Percentiles rank a stretch among this genome's conserved stretches.
phyloP scores from a whole-genome alignment of 2,113 vertebrate species.

The Cygnus atratus region DNA sequence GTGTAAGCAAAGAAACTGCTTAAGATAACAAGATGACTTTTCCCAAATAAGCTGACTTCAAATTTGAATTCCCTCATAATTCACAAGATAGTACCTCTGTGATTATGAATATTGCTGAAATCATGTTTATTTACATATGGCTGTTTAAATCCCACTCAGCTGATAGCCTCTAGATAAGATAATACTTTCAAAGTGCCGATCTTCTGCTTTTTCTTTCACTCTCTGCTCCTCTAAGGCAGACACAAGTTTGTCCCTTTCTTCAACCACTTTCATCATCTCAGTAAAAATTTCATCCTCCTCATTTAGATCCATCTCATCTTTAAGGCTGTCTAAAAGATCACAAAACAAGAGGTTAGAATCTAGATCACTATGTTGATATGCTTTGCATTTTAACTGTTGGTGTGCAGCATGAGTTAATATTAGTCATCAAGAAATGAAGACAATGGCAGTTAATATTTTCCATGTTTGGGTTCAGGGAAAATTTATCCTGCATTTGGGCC shows the following conservation, averaged over 20 bases:
- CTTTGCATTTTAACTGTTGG: neutral
- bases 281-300: conserved; percentile 83
- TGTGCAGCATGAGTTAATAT: neutral
- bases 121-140: neutral
- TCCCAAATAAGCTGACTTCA: neutral
- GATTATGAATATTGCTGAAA: neutral
- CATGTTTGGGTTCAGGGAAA: neutral
- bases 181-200: conserved; percentile 81
- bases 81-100: neutral
- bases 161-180: conserved; percentile 79
- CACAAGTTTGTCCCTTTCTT: conserved; percentile 85
- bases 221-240: conserved; percentile 87
- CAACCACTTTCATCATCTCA: conserved; percentile 88
- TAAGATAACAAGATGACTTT: neutral
- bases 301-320: conserved; percentile 79
- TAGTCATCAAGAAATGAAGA: neutral
- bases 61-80: neutral
- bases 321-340: conserved; percentile 76
- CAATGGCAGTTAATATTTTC: neutral
- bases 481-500: neutral
- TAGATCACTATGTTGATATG: neutral
- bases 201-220: conserved; percentile 83
- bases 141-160: conserved; percentile 76
- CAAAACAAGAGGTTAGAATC: conserved; percentile 17
- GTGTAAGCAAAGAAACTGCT: neutral